Conservation (phyloP, 37 sponge, comb jelly and placozoan genomes). For the Aplysina aerophoba region DNA sequence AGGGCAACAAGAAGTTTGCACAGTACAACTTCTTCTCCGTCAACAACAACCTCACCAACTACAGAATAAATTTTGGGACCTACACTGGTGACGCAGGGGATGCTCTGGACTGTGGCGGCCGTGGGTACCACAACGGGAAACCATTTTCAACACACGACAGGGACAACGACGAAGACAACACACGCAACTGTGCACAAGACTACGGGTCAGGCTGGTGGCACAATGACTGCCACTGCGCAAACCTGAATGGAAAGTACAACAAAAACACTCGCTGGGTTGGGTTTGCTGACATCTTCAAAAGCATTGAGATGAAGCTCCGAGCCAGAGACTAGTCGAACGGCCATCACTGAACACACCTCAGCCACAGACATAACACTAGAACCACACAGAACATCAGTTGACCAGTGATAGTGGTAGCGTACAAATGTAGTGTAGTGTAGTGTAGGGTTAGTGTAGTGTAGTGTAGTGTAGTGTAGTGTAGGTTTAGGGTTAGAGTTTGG, state of each 20-base stretch:
- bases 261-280: not conserved
- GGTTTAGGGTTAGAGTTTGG: too few relatives aligned
- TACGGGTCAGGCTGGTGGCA: constrained; percentile 24
- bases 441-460: too few relatives aligned
- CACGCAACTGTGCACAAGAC: not conserved
- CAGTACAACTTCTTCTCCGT: constrained; percentile 8
- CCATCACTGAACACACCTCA: not conserved
- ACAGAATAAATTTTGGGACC: constrained; percentile 4
- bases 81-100: constrained; percentile 3
- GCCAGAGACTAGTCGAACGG: constrained; percentile 2
- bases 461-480: too few relatives aligned
- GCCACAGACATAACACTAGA: too few relatives aligned
- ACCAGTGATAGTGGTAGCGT: too few relatives aligned
- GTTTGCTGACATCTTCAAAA: not conserved
- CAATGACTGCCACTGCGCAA: not conserved
- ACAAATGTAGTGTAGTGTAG: too few relatives aligned
- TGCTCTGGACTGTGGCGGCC: not conserved
- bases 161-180: not conserved
- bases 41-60: not conserved
- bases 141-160: constrained; percentile 24
- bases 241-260: constrained; percentile 26
- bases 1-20: not conserved
- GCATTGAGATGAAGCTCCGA: constrained; percentile 16
- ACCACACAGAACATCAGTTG: too few relatives aligned
- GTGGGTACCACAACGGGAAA: not conserved